A percentile compares a stretch with the other conserved stretches of the same genome.
These are phyloP conservation scores for Neosalanx taihuensis DNA, from an alignment of 2,797 vertebrate species.

Conservation along the genomic window DNA sequence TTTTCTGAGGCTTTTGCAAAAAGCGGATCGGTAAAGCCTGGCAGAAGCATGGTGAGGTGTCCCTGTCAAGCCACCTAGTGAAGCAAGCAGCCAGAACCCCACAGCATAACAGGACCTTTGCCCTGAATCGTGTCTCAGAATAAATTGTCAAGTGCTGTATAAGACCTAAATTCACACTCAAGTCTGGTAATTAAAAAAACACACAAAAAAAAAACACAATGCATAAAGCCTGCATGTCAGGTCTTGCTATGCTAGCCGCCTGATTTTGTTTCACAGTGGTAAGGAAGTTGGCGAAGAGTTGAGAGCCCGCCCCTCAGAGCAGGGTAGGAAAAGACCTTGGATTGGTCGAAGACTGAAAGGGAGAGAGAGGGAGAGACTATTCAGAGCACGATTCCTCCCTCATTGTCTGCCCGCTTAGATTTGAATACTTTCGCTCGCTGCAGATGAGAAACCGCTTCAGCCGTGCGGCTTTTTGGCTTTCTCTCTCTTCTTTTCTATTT, in stretches of 20 bases:
- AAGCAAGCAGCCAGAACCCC: conserved; percentile 28
- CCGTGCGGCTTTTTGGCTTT: conserved; percentile 72
- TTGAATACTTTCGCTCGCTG: conserved; percentile 75
- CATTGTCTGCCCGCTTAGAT: conserved; percentile 76
- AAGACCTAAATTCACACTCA: conserved; percentile 17
- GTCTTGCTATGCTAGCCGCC: conserved; percentile 48
- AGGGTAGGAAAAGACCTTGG: conserved; percentile 58
- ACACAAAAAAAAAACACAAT: conserved; percentile 15
- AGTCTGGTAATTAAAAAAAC: conserved; percentile 16
- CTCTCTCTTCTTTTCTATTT: conserved; percentile 80
- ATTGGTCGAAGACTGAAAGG: conserved; percentile 70
- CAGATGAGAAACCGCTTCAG: conserved; percentile 77
- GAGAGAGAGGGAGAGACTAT: conserved; percentile 65
- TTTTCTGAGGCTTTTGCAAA: conserved; percentile 42
- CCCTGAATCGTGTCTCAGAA: conserved; percentile 24
- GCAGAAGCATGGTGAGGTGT: conserved; percentile 28
- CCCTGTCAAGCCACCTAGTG: conserved; percentile 47
- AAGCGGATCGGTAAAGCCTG: conserved; percentile 38
- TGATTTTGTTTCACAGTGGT: conserved; percentile 53
- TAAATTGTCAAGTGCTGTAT: conserved; percentile 19
- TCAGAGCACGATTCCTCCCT: conserved; percentile 76
- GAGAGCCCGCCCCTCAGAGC: conserved; percentile 59
- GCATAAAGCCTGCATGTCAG: conserved; percentile 37
- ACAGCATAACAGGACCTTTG: conserved; percentile 21
- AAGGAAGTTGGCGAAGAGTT: conserved; percentile 59